These are phyloP conservation scores for Hoplodrina ambigua DNA, from an alignment of 2,888 invertebrate species.

Conservation along the genomic window DNA sequence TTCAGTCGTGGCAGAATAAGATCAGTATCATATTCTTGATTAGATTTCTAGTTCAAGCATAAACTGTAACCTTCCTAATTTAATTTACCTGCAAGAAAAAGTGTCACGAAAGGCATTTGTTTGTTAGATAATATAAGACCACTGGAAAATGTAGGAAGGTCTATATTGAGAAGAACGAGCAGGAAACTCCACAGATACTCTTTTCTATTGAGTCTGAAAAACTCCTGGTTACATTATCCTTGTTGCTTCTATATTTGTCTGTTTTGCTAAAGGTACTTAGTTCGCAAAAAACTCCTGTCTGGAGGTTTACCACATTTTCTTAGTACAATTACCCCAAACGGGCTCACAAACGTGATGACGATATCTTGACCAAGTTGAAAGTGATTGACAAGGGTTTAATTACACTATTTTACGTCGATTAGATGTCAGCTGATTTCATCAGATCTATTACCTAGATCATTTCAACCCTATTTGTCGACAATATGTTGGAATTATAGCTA, in stretches of 20 bases:
- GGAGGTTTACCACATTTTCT: not conserved
- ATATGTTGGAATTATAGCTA: slow-evolving; percentile 19
- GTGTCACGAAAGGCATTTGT: not conserved
- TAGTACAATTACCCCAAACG: not conserved
- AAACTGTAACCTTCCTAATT: slow-evolving; percentile 7
- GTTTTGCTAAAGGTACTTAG: not conserved
- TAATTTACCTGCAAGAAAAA: slow-evolving; percentile 5
- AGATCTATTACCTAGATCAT: slow-evolving; percentile 22
- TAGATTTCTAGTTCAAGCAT: slow-evolving; percentile 10
- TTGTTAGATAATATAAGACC: not conserved
- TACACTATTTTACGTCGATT: slow-evolving; percentile 28
- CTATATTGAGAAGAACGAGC: no score
- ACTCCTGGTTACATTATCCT: no score
- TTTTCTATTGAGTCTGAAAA: no score
- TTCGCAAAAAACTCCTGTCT: not conserved
- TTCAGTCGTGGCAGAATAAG: not conserved
- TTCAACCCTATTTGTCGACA: slow-evolving; percentile 30
- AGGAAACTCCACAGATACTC: no score
- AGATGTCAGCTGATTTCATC: slow-evolving; percentile 44
- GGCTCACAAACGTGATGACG: slow-evolving; percentile 18
- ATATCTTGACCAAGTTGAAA: slow-evolving; percentile 21
- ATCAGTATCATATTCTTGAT: slow-evolving; percentile 5
- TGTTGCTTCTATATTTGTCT: no score
- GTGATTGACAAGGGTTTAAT: slow-evolving; percentile 53
- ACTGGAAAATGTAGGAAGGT: no score